Percentiles rank a stretch among this genome's conserved stretches.
Evolutionary conservation across 2,113 vertebrate genomes (phyloP).

Genomic region (Edolisoma coerulescens): DNA sequence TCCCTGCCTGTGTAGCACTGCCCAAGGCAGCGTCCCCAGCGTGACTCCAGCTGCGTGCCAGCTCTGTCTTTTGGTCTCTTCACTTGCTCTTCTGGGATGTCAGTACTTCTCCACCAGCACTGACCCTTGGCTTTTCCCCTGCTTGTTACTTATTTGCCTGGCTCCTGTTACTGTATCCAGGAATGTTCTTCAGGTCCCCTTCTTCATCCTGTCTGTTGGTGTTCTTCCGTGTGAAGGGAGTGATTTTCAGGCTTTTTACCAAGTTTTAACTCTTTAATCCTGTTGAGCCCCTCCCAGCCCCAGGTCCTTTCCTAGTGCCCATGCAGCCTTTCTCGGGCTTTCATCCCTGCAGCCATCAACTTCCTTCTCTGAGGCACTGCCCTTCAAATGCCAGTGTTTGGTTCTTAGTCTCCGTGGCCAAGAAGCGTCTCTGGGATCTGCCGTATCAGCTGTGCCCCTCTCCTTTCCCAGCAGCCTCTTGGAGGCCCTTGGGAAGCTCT

Average conservation of each 20-base stretch:
- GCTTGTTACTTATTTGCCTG: neutral
- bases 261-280: neutral
- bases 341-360: neutral
- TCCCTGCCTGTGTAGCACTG: neutral
- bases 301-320: neutral
- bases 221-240: neutral
- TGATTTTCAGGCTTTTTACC: neutral
- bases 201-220: neutral
- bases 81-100: neutral
- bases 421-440: neutral
- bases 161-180: neutral
- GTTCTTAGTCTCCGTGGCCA: neutral
- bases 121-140: neutral
- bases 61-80: neutral
- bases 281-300: neutral
- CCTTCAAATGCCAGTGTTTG: neutral
- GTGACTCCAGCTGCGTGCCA: neutral
- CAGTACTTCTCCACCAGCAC: fast-evolving
- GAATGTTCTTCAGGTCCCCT: neutral
- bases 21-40: neutral
- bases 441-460: fast-evolving
- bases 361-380: neutral
- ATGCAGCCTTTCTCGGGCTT: neutral
- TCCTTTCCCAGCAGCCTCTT: neutral
- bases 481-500: neutral